These are phyloP conservation scores for Perizoma affinitatum DNA, from an alignment of 2,888 invertebrate species.

Conservation along the genomic window DNA sequence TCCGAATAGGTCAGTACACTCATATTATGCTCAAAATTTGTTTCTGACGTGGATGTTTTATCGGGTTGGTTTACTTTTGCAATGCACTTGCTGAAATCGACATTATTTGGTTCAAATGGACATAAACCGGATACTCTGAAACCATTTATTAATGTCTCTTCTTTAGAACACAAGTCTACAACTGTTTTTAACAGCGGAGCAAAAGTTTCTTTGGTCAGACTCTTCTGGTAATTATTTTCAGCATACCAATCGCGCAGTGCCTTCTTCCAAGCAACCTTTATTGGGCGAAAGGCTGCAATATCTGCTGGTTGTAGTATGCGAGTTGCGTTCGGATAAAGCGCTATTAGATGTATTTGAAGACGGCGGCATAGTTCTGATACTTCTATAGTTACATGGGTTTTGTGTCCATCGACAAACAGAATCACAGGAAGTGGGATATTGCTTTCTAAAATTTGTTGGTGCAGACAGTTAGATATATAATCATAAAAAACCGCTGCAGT, in stretches of 20 bases:
- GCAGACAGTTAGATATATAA: slow-evolving; percentile 38
- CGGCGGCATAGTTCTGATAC: slow-evolving; percentile 34
- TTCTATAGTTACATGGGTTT: slow-evolving; percentile 41
- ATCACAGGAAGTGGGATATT: slow-evolving; percentile 43
- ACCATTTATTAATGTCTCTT: slow-evolving; percentile 9
- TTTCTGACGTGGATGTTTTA: no score
- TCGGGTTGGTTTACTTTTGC: no score
- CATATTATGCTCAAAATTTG: no score
- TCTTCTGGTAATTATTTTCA: slow-evolving; percentile 1
- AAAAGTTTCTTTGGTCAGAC: slow-evolving; percentile 7
- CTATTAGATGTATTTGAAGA: no score
- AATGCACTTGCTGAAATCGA: slow-evolving; percentile 8
- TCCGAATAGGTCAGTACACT: slow-evolving; percentile 1
- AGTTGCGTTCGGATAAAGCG: slow-evolving; percentile 37
- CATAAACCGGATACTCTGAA: slow-evolving; percentile 2
- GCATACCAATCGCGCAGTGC: slow-evolving; percentile 5
- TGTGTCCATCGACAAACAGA: slow-evolving; percentile 47
- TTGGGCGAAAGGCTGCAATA: slow-evolving; percentile 44
- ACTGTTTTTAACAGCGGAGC: slow-evolving; percentile 4
- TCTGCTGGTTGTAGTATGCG: slow-evolving; percentile 45
- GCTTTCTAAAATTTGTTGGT: slow-evolving; percentile 23
- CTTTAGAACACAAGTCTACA: neutral
- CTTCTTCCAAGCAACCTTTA: slow-evolving; percentile 4
- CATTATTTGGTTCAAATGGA: slow-evolving; percentile 8
- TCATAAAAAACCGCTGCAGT: slow-evolving; percentile 46